A percentile compares a stretch with the other conserved stretches of the same genome.
Evolutionary conservation across 2,797 vertebrate genomes (phyloP).

Genomic region (Xerus rutilus): DNA sequence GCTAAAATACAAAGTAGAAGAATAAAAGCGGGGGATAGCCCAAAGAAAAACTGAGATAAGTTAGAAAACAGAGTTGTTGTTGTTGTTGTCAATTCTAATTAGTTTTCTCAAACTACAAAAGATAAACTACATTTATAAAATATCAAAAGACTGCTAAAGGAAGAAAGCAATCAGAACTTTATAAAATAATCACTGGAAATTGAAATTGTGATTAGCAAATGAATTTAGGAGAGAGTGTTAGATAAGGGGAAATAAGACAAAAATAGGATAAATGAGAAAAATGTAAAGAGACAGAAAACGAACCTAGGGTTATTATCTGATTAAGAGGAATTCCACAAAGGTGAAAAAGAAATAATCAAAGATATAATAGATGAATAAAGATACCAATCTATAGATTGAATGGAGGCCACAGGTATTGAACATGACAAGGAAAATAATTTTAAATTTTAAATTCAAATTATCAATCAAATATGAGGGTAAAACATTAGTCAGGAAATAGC

Average conservation of each 20-base stretch:
- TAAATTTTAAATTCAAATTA: constrained; percentile 14
- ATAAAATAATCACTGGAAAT: not conserved
- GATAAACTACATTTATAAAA: not conserved
- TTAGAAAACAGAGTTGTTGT: not conserved
- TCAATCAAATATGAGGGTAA: not conserved
- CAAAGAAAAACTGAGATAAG: not conserved
- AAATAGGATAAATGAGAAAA: not conserved
- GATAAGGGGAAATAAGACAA: not conserved
- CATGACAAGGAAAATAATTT: not conserved
- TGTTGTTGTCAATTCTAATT: not conserved
- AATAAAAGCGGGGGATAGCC: not conserved
- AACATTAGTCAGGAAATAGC: not conserved
- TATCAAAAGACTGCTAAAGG: not conserved
- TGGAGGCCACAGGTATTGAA: not conserved
- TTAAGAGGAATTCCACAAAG: not conserved
- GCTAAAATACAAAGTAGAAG: not conserved
- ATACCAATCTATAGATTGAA: not conserved
- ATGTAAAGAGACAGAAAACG: not conserved
- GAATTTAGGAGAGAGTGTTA: not conserved
- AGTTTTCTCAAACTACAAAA: constrained; percentile 43
- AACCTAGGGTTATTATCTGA: not conserved
- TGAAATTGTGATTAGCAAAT: constrained; percentile 14
- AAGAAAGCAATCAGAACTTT: not conserved
- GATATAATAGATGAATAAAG: not conserved
- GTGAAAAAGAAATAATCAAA: constrained; percentile 4